Evolutionary conservation across 2,797 vertebrate genomes (phyloP), one percentile per base, ranked within the genome.

Genomic region (Pelodytes ibericus): DNA sequence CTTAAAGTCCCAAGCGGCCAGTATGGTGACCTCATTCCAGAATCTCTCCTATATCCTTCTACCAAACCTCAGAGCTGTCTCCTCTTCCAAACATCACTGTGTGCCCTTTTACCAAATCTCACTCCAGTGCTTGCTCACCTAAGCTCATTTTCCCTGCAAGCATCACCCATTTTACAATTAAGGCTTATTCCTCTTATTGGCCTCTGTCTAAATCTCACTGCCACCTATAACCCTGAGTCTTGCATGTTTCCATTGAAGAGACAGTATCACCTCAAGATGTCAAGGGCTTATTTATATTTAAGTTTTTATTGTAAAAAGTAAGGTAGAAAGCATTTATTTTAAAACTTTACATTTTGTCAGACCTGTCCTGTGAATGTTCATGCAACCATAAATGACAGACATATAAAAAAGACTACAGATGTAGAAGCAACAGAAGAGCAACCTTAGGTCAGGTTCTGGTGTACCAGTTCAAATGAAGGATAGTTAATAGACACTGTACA

Each of bases 51-150:
- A 59, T 70, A 60, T 47, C 59, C 36, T 49, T 61, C 3, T 41
- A n/a, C 13, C 24, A 20, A 47, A 20, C 5, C n/a, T 36, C 39
- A 60, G 25, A 67, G 70, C 20, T 73, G 25, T 66, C 20, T 56
- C 25, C 51, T 57, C 44, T 56, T 36, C 51, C 36, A 71, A 61
- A 30, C 53, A 61, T 61, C 61, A 70, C 39, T 65, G 62, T 77
- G 61, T 59, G 36, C 30, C 29, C 49, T 30, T 58, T 26, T 25
- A 49, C 24, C 58, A 72, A 72, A 24, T 53, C 69, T 66, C 31
- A 58, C 20, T 60, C n/a, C 29, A 61, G 29, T 60, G 41, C 16
- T 20, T 27, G 11, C 41, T 56, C 16, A 22, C 57, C 44, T 27
- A 69, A 56, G 10, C 13, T 15, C 22, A 27, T 31, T 51, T 22